Base-by-base conservation (phyloP, 1,140 invertebrate genomes). In the Drosophila tristis region DNA sequence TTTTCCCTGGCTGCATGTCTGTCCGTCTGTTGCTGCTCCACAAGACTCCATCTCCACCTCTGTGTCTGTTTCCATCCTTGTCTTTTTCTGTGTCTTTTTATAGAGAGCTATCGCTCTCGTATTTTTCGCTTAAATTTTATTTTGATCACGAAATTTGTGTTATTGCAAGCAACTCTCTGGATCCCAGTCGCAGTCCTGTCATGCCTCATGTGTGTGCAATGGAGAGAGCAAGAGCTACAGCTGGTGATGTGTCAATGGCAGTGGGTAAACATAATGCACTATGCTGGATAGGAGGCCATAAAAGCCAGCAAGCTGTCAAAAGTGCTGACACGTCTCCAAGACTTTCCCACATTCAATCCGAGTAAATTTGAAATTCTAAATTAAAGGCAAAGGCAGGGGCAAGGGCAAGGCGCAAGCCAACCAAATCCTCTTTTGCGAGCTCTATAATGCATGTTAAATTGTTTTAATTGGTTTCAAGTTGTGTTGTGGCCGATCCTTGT, bases 1-100 rank as follows among this genome's bases (percentile, higher is more conserved):
- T 89, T 86, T 87, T 87, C 82, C 78, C 82, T 29, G 64, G 82
- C 63, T 74, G 56, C 82, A 87, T 86, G 82, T 78, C 68, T 59
- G 65, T 16, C 50, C 29, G 49, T 16, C 50, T 39, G 49, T 7
- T 16, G 31, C 50, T 43, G 31, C 23, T 13, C 5, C 29, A 8
- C 29, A 8, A 16, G 15, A 7, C 11, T 11, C 7, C 9, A 42
- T 15, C n/a, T 9, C 15, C 25, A 8, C 9, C 3, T 20, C 25
- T 9, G 15, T 9, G 4, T n/a, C 35, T 16, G n/a, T 20, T 25
- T 45, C 26, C n/a, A 13, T 5, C 4, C 8, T 9, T 47, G 43
- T 57, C 5, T n/a, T 42, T 5, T 47, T 47, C 29, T 25, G 13
- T 29, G 42, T 31, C 23, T 20, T 23, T 47, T 23, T 45, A 31